These are phyloP conservation scores for Charina bottae DNA, from an alignment of 2,113 vertebrate genomes.

Conservation along the genomic window DNA sequence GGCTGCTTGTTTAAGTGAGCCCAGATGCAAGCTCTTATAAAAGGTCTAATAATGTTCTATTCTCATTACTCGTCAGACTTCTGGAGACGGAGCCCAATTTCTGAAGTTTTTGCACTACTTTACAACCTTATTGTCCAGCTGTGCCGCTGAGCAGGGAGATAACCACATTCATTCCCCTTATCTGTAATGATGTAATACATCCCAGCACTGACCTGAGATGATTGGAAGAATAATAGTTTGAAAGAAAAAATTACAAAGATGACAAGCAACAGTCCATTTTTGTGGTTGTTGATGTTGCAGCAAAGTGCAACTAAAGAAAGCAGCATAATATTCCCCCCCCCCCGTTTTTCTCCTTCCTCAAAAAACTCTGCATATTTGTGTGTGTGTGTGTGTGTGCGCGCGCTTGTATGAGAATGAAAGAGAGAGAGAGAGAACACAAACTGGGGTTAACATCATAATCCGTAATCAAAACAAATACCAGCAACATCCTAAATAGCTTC, in stretches of 20 bases:
- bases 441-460: slow-evolving; percentile 22
- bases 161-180: slow-evolving; percentile 88
- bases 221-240: slow-evolving; percentile 80
- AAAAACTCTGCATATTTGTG: slow-evolving; percentile 65
- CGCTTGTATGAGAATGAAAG: too few species aligned
- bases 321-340: slow-evolving; percentile 38
- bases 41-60: slow-evolving; percentile 78
- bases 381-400: too few species aligned
- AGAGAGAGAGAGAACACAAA: neutral
- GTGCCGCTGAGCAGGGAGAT: slow-evolving; percentile 87
- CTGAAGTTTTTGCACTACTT: slow-evolving; percentile 81
- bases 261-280: slow-evolving; percentile 74
- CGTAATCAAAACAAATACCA: slow-evolving; percentile 38
- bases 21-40: slow-evolving; percentile 71
- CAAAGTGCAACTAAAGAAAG: slow-evolving; percentile 52
- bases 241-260: slow-evolving; percentile 69
- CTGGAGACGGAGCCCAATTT: slow-evolving; percentile 74
- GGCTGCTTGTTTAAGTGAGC: slow-evolving; percentile 65
- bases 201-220: slow-evolving; percentile 77
- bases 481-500: slow-evolving; percentile 44
- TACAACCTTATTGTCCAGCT: slow-evolving; percentile 76
- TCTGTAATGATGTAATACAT: slow-evolving; percentile 90
- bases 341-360: slow-evolving; percentile 50
- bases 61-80: slow-evolving; percentile 83
- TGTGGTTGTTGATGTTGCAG: slow-evolving; percentile 17